Evolutionary conservation across 2,888 invertebrate species (phyloP), one percentile per base, ranked within the genome.

Genomic region (Tachina fera): DNA sequence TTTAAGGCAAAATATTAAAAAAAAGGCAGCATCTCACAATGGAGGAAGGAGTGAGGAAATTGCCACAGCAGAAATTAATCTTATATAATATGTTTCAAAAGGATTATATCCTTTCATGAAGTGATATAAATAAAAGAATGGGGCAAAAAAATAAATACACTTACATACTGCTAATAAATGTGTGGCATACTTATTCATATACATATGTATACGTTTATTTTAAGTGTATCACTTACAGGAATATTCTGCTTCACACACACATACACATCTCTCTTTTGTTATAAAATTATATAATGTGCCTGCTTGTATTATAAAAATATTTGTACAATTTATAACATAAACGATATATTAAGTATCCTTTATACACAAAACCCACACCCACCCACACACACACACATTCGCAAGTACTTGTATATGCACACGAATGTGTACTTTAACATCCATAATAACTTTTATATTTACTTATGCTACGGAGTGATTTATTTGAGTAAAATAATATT

Each of bases 61-160:
- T 71, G 65, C 60, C 53, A 83, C 65, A 71, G 75, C 75, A 79
- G 67, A 79, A 71, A 83, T 76, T 83, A 83, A 86, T 83, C 82
- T 79, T 47, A 60, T 83, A 75, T 71, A 82, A 82, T 70, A 78
- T 65, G 49, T 61, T 70, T 47, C 63, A 70, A 70, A 85, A 78
- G 75, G 71, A 67, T 83, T 65, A 71, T 82, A 82, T 82, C 71
- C 85, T 60, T 74, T 60, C 51, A 65, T 74, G 53, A 78, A 45
- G 58, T 51, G 82, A 63, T 70, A 43, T 31, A 75, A 67, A 51
- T 63, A 61, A 81, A 72, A 71, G 41, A 79, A 60, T 63, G 16
- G 61, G 61, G 75, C 16, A 19, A 47, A 47, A 13, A 31, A 19
- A 56, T 0, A 49, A 16, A 51, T 31, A 56, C 13, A 9, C 16